phyloP scores from a whole-genome alignment of 2,797 vertebrate species.

The Lepilemur septentrionalis region DNA sequence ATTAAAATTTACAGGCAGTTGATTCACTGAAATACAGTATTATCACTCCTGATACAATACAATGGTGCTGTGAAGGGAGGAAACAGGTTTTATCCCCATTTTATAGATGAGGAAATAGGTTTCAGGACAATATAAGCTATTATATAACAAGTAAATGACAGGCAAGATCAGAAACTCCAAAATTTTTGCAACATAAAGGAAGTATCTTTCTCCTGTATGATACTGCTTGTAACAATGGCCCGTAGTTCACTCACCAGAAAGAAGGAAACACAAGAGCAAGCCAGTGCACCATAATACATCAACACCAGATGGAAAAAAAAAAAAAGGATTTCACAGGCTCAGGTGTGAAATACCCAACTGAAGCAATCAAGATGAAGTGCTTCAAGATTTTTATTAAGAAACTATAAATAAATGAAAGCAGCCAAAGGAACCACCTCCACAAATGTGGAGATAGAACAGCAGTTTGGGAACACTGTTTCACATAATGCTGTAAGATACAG shows the following conservation, averaged over 20 bases:
- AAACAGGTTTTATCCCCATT: neutral
- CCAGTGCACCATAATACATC: neutral
- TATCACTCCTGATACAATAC: neutral
- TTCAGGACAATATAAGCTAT: neutral
- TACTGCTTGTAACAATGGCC: neutral
- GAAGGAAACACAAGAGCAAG: neutral
- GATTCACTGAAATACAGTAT: neutral
- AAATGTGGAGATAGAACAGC: neutral
- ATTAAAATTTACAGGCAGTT: neutral
- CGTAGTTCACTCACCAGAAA: neutral
- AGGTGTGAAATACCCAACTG: neutral
- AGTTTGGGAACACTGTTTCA: neutral
- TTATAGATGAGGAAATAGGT: neutral
- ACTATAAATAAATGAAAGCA: slow-evolving; percentile 41
- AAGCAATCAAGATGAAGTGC: neutral
- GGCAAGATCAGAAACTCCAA: neutral
- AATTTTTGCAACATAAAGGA: neutral
- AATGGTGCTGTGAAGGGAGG: neutral
- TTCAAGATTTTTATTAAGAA: slow-evolving; percentile 49
- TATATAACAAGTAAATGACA: neutral
- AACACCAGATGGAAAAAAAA: neutral
- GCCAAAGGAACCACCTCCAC: neutral
- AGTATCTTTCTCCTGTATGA: neutral
- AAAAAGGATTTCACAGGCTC: neutral
- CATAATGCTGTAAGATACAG: neutral